Evolutionary conservation across 2,888 invertebrate genomes (phyloP).

Genomic region (Himalopsyche japonica): DNA sequence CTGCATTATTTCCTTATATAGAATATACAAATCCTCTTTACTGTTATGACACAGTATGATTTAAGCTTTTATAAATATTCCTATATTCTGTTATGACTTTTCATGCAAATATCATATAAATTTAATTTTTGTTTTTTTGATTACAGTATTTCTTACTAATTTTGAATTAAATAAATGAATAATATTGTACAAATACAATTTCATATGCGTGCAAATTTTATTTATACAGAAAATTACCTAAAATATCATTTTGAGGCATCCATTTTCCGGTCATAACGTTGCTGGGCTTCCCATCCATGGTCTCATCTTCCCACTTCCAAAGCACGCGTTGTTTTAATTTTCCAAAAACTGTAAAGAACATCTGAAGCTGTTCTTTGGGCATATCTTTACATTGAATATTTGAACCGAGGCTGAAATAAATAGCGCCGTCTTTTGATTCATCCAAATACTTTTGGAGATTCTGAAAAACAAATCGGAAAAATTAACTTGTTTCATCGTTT

Average conservation of each 20-base stretch:
- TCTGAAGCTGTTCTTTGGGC: conserved; percentile 53
- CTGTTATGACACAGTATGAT: too few species aligned
- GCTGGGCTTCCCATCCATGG: conserved; percentile 55
- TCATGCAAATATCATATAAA: too few species aligned
- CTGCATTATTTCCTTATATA: too few species aligned
- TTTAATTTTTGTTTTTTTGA: too few species aligned
- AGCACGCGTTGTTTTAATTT: conserved; percentile 65
- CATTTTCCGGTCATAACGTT: conserved; percentile 65
- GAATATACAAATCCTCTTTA: too few species aligned
- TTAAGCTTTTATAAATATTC: too few species aligned
- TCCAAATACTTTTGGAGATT: conserved; percentile 44
- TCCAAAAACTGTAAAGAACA: conserved; percentile 61
- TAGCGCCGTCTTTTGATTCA: conserved; percentile 56
- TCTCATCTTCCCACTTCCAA: conserved; percentile 72
- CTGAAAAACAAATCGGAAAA: neutral
- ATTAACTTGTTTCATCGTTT: too few species aligned
- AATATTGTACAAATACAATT: too few species aligned
- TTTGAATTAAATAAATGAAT: too few species aligned
- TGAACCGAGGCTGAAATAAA: conserved; percentile 65
- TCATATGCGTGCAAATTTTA: too few species aligned
- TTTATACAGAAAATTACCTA: conserved; percentile 45
- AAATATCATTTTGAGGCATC: conserved; percentile 70
- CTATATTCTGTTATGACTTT: too few species aligned
- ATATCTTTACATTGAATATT: conserved; percentile 60
- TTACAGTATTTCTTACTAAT: too few species aligned